Conservation (phyloP, 2,113 vertebrate species). For the Pedionomus torquatus region DNA sequence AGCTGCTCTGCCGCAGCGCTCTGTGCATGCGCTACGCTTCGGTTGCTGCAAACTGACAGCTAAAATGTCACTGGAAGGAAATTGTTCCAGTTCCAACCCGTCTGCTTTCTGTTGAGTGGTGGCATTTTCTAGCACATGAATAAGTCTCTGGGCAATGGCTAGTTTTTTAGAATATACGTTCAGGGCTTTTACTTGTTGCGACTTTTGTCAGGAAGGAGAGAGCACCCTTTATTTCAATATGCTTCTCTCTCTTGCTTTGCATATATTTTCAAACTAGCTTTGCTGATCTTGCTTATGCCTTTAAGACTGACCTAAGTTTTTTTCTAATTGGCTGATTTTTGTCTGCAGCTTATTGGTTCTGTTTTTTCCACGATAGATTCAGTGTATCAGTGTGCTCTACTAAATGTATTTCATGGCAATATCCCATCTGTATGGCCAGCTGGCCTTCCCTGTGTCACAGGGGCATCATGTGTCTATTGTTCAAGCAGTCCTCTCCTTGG, state of each 20-base stretch:
- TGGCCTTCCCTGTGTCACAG: neutral
- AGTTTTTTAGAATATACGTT: neutral
- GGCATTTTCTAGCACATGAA: neutral
- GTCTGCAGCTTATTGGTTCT: neutral
- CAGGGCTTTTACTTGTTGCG: neutral
- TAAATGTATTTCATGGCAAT: neutral
- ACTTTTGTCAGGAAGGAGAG: neutral
- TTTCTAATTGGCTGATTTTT: neutral
- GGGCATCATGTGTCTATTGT: neutral
- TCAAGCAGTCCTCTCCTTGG: neutral
- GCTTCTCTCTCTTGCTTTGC: neutral
- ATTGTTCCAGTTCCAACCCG: accelerated
- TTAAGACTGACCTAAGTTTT: neutral
- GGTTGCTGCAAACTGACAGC: neutral
- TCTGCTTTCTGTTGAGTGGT: neutral
- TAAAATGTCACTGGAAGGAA: neutral
- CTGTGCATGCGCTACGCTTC: accelerated
- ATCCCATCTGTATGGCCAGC: neutral
- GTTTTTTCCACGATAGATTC: neutral
- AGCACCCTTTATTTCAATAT: neutral
- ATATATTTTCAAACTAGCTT: neutral
- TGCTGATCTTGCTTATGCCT: neutral
- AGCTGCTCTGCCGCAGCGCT: neutral
- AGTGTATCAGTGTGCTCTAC: neutral
- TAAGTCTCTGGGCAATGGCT: neutral